Conservation (phyloP, 2,113 vertebrate species). For the Lampris incognitus region DNA sequence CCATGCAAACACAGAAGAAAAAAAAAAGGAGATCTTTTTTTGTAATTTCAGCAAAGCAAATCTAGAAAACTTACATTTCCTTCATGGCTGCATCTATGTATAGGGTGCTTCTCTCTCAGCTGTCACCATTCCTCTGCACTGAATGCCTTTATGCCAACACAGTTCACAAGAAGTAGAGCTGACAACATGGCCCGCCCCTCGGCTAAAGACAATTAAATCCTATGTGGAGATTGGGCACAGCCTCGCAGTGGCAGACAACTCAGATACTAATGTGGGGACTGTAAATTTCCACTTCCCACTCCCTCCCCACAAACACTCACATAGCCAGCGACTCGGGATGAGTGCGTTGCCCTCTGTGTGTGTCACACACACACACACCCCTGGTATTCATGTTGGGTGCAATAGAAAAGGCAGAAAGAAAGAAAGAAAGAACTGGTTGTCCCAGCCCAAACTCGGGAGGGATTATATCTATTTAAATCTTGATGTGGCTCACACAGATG, state of each 20-base stretch:
- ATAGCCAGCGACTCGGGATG: slow-evolving; percentile 29
- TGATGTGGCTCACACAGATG: slow-evolving; percentile 25
- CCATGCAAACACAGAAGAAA: neutral
- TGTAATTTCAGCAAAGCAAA: slow-evolving; percentile 18
- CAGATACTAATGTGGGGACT: slow-evolving; percentile 75
- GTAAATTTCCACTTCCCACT: slow-evolving; percentile 82
- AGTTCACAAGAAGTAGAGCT: slow-evolving; percentile 71
- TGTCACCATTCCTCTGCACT: slow-evolving; percentile 81
- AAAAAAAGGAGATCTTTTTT: neutral
- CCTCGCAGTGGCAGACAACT: slow-evolving; percentile 61
- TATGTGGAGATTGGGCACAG: slow-evolving; percentile 72
- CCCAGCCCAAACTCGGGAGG: slow-evolving; percentile 1
- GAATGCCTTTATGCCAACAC: slow-evolving; percentile 72
- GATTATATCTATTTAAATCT: slow-evolving; percentile 25
- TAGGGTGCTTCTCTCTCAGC: slow-evolving; percentile 68
- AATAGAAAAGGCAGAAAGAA: slow-evolving; percentile 47
- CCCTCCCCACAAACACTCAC: slow-evolving; percentile 53
- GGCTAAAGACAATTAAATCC: slow-evolving; percentile 81
- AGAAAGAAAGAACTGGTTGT: slow-evolving; percentile 27
- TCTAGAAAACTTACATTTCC: slow-evolving; percentile 79
- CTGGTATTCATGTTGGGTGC: slow-evolving; percentile 58
- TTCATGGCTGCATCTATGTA: slow-evolving; percentile 78
- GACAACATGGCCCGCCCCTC: slow-evolving; percentile 70
- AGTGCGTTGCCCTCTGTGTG: slow-evolving; percentile 15
- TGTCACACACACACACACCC: slow-evolving; percentile 36